A percentile compares a stretch with the other conserved stretches of the same genome.
Evolutionary conservation across 2,888 invertebrate genomes (phyloP).

Genomic region (Prosapia bicincta): DNA sequence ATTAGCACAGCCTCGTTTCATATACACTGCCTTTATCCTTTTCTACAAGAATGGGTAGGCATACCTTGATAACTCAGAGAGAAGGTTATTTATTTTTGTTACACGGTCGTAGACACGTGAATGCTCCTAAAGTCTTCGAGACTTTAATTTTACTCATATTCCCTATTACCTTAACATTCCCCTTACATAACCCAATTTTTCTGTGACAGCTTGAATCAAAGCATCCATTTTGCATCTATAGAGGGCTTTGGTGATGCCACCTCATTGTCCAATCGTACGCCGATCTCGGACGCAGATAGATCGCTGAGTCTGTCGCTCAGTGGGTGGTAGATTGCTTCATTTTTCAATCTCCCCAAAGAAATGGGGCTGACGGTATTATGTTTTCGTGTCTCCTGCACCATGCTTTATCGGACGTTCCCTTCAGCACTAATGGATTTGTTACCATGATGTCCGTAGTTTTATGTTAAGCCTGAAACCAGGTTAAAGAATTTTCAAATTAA

Average conservation of each 20-base stretch:
- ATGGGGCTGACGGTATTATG: slow-evolving; percentile 16
- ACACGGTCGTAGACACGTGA: no score
- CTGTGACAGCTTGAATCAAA: neutral
- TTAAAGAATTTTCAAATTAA: neutral
- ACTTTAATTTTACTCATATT: no score
- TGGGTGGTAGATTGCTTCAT: slow-evolving; percentile 31
- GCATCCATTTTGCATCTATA: neutral
- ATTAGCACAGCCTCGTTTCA: no score
- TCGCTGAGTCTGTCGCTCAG: neutral
- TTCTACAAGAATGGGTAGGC: no score
- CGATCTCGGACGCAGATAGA: neutral
- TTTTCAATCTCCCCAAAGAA: slow-evolving; percentile 29
- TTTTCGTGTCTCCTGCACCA: neutral
- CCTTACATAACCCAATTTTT: neutral
- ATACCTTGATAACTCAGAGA: no score
- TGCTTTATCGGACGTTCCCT: neutral
- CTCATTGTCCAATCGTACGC: neutral
- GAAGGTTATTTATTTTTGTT: no score
- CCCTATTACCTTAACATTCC: no score
- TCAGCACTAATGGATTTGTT: neutral
- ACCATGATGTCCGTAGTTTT: neutral
- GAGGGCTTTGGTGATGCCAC: neutral
- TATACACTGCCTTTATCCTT: no score
- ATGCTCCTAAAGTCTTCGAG: no score
- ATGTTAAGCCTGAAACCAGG: neutral